Conservation (phyloP, 1,140 invertebrate genomes). For the Panulirus ornatus region DNA sequence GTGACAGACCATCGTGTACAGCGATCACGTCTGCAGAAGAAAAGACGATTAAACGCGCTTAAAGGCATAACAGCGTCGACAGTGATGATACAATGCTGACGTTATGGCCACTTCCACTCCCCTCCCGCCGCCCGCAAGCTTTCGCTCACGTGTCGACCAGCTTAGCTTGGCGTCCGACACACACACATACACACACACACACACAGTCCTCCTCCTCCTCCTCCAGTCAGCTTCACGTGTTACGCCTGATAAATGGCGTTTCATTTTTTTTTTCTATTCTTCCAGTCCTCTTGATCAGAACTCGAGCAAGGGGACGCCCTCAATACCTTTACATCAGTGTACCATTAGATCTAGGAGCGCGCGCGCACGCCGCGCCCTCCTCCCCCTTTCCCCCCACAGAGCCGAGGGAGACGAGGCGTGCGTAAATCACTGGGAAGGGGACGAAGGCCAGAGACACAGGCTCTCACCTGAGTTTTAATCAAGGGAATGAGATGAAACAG, state of each 20-base stretch:
- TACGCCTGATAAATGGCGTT: no score
- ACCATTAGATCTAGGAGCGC: no score
- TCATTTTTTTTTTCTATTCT: no score
- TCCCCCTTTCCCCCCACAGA: no score
- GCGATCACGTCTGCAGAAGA: neutral
- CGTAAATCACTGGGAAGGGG: neutral
- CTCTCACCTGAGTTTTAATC: constrained; percentile 72
- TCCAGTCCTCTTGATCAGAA: no score
- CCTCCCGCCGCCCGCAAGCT: no score
- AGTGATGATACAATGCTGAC: neutral
- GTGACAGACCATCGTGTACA: neutral
- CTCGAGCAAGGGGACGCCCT: no score
- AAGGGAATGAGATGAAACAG: constrained; percentile 71
- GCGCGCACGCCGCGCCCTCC: no score
- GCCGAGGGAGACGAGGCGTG: no score
- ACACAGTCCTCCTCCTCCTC: neutral
- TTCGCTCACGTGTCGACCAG: no score
- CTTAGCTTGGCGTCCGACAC: neutral
- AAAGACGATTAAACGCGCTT: neutral
- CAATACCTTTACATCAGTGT: no score
- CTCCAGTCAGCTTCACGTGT: no score
- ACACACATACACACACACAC: neutral
- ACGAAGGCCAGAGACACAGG: neutral
- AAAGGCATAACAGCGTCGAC: neutral
- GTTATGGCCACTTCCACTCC: neutral